phyloP scores from a whole-genome alignment of 2,113 vertebrate species.

The Choloepus hoffmanni region DNA sequence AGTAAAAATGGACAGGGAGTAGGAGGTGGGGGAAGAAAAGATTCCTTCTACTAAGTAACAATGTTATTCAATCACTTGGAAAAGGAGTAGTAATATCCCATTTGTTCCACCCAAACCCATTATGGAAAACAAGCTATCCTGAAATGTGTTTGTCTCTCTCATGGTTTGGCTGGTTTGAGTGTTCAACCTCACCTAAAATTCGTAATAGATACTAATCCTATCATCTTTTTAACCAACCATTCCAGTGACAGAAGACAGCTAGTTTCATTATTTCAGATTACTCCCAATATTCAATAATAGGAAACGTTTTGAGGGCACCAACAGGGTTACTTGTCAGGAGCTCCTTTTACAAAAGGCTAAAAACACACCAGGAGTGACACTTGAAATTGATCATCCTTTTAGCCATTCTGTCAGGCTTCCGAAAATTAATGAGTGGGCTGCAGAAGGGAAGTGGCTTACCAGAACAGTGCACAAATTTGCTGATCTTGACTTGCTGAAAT shows the following conservation, averaged over 20 bases:
- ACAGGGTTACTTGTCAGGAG: slow-evolving; percentile 71
- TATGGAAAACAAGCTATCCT: slow-evolving; percentile 40
- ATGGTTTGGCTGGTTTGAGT: background rate
- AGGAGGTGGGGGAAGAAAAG: background rate
- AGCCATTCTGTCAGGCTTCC: slow-evolving; percentile 67
- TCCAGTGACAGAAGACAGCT: background rate
- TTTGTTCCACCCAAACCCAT: background rate
- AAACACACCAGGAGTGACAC: slow-evolving; percentile 66
- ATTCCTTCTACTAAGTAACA: background rate
- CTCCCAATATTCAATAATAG: slow-evolving; percentile 74
- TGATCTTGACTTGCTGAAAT: slow-evolving; percentile 72
- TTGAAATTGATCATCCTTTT: slow-evolving; percentile 71
- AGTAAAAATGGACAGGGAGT: background rate
- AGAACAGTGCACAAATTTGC: slow-evolving; percentile 70
- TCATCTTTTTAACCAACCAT: slow-evolving; percentile 58
- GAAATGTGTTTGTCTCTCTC: background rate
- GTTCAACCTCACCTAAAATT: background rate
- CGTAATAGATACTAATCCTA: slow-evolving; percentile 49
- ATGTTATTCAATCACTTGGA: background rate
- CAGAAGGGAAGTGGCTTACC: slow-evolving; percentile 74
- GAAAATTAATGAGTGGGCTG: slow-evolving; percentile 78
- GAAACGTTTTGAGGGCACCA: slow-evolving; percentile 72
- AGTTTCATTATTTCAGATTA: slow-evolving; percentile 74
- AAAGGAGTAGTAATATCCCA: background rate
- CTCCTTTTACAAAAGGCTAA: slow-evolving; percentile 71